Conservation (phyloP, 64 coral and sea anemone genomes). For the Anthopleura sola region DNA sequence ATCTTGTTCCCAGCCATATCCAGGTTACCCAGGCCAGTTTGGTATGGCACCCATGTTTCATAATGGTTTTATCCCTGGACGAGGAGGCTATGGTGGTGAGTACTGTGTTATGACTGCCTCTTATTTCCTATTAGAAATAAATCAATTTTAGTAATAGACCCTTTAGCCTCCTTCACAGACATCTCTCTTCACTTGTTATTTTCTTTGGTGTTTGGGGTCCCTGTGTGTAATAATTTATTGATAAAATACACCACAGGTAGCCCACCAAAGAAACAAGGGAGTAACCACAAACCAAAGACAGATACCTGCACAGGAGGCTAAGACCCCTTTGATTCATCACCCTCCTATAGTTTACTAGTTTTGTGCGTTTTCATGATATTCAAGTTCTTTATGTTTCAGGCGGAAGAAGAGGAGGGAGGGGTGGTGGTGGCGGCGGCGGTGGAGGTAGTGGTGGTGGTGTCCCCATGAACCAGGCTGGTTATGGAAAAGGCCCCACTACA, state of each 20-base stretch:
- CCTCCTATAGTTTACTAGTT: not conserved
- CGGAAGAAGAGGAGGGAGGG: conserved; percentile 3
- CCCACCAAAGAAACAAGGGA: too few relatives aligned
- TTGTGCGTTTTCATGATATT: not conserved
- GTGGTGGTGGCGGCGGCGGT: not conserved
- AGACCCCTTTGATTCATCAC: too few relatives aligned
- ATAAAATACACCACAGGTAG: too few relatives aligned
- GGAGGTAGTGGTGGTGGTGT: conserved; percentile 14
- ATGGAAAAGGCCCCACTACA: conserved; percentile 16
- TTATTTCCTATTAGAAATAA: too few relatives aligned
- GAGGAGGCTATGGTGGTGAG: conserved; percentile 27
- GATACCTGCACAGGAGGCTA: too few relatives aligned
- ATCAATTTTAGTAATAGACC: too few relatives aligned
- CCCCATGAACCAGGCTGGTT: not conserved
- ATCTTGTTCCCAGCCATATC: not conserved
- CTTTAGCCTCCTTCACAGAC: too few relatives aligned
- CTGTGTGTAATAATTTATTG: too few relatives aligned
- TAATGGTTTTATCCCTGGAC: conserved; percentile 25
- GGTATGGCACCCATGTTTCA: conserved; percentile 11
- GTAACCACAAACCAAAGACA: too few relatives aligned
- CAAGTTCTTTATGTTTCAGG: not conserved
- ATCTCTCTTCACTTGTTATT: too few relatives aligned
- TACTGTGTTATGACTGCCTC: not conserved
- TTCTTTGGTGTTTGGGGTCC: too few relatives aligned
- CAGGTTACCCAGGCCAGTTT: conserved; percentile 6